A percentile compares a stretch with the other conserved stretches of the same genome.
phyloP scores from a whole-genome alignment of 2,113 vertebrate species.

The Turnix velox region DNA sequence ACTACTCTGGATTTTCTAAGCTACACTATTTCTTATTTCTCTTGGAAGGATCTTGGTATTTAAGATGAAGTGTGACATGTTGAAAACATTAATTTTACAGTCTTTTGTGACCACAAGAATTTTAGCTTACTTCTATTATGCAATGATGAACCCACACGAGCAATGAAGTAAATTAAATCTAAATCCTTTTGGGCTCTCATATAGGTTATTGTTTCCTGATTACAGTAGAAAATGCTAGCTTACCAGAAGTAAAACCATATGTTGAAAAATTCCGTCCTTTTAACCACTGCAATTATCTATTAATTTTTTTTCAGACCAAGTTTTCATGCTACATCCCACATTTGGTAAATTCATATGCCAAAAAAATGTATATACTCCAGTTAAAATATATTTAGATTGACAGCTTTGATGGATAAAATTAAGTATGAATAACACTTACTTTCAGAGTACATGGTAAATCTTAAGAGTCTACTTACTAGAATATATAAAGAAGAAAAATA shows the following conservation, averaged over 20 bases:
- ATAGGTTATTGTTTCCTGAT: neutral
- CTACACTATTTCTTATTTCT: neutral
- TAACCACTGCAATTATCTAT: neutral
- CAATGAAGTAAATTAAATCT: neutral
- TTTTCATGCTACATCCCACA: neutral
- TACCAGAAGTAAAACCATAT: slow-evolving; percentile 5
- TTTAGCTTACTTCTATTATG: neutral
- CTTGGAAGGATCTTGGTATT: neutral
- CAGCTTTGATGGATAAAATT: neutral
- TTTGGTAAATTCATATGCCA: neutral
- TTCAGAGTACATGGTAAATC: neutral
- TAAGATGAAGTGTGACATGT: neutral
- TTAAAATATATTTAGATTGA: neutral
- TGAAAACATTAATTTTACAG: neutral
- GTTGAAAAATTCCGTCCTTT: neutral
- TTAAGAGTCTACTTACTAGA: neutral
- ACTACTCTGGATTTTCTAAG: neutral
- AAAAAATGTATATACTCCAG: neutral
- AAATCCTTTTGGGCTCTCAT: neutral
- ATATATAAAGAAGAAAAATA: neutral
- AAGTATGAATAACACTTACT: neutral
- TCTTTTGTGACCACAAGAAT: neutral
- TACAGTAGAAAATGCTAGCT: slow-evolving; percentile 17
- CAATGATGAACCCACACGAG: neutral
- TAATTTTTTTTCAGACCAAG: neutral